Evolutionary conservation across 2,888 invertebrate species (phyloP).

Genomic region (Isoperla grammatica): DNA sequence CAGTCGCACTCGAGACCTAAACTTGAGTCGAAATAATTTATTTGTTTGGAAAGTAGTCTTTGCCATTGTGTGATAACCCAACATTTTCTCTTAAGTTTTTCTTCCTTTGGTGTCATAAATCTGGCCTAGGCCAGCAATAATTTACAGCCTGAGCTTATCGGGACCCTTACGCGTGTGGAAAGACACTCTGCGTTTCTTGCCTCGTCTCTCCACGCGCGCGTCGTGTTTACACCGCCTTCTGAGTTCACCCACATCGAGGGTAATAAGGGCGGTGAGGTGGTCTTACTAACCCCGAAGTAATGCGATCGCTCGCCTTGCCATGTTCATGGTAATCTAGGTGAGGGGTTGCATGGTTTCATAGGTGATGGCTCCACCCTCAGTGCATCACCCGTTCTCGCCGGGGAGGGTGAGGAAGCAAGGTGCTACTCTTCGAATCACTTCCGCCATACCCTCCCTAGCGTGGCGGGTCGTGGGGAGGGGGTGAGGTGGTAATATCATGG

Average conservation of each 20-base stretch:
- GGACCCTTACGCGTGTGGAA: not conserved
- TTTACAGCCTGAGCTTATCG: slow-evolving; percentile 7
- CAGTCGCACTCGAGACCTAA: no score
- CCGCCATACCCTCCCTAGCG: not conserved
- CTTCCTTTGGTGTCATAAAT: slow-evolving; percentile 9
- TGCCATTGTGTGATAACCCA: not conserved
- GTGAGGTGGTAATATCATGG: slow-evolving; percentile 1
- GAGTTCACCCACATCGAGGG: no score
- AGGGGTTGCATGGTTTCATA: slow-evolving; percentile 6
- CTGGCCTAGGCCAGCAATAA: not conserved
- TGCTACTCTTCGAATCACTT: slow-evolving; percentile 17
- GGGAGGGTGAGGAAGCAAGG: not conserved
- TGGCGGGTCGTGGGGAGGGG: not conserved
- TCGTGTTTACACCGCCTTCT: no score
- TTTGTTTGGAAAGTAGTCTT: no score
- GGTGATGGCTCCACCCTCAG: slow-evolving; percentile 1
- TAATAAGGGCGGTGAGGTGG: not conserved
- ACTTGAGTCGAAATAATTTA: no score
- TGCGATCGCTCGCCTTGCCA: not conserved
- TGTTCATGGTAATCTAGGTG: slow-evolving; percentile 5
- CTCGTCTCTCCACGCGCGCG: not conserved
- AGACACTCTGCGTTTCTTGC: not conserved
- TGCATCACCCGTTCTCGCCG: not conserved
- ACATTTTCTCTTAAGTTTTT: not conserved
- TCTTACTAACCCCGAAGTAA: slow-evolving; percentile 18